phyloP scores from a whole-genome alignment of 2,797 vertebrate genomes.

The Eleutherodactylus coqui region DNA sequence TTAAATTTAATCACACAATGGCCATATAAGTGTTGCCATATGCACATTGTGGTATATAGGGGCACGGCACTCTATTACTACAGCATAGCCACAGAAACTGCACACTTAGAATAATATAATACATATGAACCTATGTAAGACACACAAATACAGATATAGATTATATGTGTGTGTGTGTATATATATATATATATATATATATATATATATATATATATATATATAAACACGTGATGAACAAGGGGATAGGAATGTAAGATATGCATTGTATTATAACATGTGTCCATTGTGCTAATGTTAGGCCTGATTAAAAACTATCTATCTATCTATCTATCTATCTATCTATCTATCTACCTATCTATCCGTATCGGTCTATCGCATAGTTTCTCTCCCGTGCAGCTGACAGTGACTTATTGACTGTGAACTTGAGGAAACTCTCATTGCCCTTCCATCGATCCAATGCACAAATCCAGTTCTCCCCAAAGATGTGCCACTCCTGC shows the following conservation, averaged over 20 bases:
- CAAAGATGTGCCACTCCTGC: constrained; percentile 46
- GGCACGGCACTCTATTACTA: not conserved
- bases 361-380: not conserved
- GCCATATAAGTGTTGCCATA: constrained; percentile 3
- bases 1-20: constrained; percentile 38
- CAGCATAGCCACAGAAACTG: too few species aligned
- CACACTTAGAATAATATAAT: too few species aligned
- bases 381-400: constrained; percentile 56
- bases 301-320: too few species aligned
- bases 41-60: not conserved
- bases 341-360: not conserved
- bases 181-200: constrained; percentile 17
- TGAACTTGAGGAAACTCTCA: constrained; percentile 76
- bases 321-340: not conserved
- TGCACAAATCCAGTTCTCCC: constrained; percentile 72
- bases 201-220: constrained; percentile 1
- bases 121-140: too few species aligned
- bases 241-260: too few species aligned
- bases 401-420: constrained; percentile 76
- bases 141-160: too few species aligned
- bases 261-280: too few species aligned
- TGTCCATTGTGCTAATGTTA: not conserved
- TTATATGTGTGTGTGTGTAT: too few species aligned
- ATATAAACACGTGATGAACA: too few species aligned
- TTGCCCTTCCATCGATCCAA: constrained; percentile 74